Evolutionary conservation across 2,888 invertebrate species (phyloP).

Genomic region (Amiota mariae): DNA sequence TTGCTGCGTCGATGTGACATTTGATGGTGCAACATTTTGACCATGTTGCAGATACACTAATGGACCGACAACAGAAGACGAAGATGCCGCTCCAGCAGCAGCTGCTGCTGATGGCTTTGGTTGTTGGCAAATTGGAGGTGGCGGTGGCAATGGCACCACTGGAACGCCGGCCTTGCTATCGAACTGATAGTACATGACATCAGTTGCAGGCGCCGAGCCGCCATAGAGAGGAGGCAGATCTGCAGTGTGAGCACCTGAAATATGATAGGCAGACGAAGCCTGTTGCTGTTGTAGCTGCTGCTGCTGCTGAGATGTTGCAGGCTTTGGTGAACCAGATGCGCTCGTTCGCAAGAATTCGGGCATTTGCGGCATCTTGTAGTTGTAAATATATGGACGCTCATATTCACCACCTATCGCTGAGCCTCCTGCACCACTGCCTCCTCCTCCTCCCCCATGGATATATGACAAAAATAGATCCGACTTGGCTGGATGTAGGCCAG

Average conservation of each 20-base stretch:
- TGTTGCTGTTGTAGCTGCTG: constrained; percentile 43
- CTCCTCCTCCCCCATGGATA: constrained; percentile 56
- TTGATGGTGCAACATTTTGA: constrained; percentile 58
- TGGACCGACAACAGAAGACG: constrained; percentile 53
- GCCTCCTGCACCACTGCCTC: not conserved
- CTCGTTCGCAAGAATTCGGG: constrained; percentile 56
- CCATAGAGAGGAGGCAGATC: constrained; percentile 69
- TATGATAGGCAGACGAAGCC: constrained; percentile 68
- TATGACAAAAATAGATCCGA: constrained; percentile 72
- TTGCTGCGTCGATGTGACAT: constrained; percentile 63
- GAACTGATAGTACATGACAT: constrained; percentile 72
- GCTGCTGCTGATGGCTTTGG: constrained; percentile 52
- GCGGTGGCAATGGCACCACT: constrained; percentile 22
- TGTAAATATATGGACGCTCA: constrained; percentile 69
- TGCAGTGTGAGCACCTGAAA: constrained; percentile 71
- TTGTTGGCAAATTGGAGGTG: constrained; percentile 64
- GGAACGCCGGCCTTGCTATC: constrained; percentile 48
- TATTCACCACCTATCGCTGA: constrained; percentile 51
- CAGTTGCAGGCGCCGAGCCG: constrained; percentile 67
- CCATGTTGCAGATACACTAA: constrained; percentile 69
- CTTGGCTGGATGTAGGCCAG: constrained; percentile 70
- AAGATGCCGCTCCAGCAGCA: constrained; percentile 7
- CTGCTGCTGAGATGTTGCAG: constrained; percentile 38
- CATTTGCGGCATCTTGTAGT: constrained; percentile 71
- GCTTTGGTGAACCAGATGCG: constrained; percentile 41